These are phyloP conservation scores for Brachypodius melanocephalos DNA, from an alignment of 2,113 vertebrate genomes.

Conservation along the genomic window DNA sequence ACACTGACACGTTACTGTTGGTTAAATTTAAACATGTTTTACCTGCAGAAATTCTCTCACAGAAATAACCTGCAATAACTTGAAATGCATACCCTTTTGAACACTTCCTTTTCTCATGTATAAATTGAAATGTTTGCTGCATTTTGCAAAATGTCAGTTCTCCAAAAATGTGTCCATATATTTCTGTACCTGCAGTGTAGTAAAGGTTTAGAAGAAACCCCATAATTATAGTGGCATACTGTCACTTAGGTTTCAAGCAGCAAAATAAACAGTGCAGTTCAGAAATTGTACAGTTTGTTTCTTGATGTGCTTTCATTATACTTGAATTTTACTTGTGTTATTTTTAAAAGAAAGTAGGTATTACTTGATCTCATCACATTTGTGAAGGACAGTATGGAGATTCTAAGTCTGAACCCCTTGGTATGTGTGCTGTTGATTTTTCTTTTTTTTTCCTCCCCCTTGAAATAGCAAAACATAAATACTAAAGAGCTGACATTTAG, in stretches of 20 bases:
- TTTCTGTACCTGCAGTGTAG: conserved; percentile 85
- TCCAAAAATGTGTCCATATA: conserved; percentile 81
- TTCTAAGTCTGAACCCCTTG: not conserved
- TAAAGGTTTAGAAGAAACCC: conserved; percentile 80
- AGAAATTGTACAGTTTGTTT: conserved; percentile 80
- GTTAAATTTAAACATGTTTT: conserved; percentile 84
- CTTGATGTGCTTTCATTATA: conserved; percentile 71
- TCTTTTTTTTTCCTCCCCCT: not conserved
- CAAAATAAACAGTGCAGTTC: conserved; percentile 87
- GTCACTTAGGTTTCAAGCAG: conserved; percentile 85
- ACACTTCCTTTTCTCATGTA: conserved; percentile 84
- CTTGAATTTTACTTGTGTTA: not conserved
- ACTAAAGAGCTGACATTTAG: not conserved
- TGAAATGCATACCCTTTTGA: conserved; percentile 84
- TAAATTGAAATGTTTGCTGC: conserved; percentile 85
- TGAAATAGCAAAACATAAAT: not conserved
- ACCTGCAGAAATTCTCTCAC: conserved; percentile 82
- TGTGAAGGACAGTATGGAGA: not conserved
- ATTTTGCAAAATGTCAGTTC: conserved; percentile 84
- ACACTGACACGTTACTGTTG: conserved; percentile 82
- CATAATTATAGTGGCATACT: conserved; percentile 78
- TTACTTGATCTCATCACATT: not conserved
- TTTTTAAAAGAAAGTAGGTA: conserved; percentile 1
- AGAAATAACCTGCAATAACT: conserved; percentile 86
- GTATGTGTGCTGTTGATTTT: not conserved